Evolutionary conservation across 2,797 vertebrate species (phyloP).

Genomic region (Cheirogaleus major): DNA sequence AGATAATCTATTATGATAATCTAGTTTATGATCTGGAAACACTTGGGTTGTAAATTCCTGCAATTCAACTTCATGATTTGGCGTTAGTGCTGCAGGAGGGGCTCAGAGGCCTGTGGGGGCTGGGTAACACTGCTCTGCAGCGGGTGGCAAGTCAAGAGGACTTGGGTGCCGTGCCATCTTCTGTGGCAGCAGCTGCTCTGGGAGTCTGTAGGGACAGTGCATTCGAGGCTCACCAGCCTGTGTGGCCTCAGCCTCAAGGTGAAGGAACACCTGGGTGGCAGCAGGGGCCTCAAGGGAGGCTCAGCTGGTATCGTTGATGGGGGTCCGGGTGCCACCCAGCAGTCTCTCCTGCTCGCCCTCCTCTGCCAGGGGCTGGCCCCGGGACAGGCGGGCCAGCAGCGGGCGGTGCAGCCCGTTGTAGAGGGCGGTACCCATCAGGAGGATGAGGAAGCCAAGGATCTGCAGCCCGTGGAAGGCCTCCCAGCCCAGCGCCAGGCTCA

Average conservation of each 20-base stretch:
- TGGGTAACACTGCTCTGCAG: background rate
- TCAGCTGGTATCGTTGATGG: conserved; percentile 81
- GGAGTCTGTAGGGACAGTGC: background rate
- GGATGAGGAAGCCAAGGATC: conserved; percentile 93
- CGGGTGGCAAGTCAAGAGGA: background rate
- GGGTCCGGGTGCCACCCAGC: conserved; percentile 56
- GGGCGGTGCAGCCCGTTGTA: conserved; percentile 94
- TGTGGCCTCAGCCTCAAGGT: background rate
- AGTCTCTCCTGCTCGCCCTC: conserved; percentile 75
- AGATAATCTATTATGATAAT: background rate
- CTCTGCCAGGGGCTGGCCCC: background rate
- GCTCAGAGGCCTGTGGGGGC: background rate
- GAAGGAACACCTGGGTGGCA: background rate
- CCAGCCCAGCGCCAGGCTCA: conserved; percentile 94
- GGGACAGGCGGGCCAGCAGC: conserved; percentile 86
- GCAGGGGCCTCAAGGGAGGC: background rate
- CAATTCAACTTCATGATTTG: background rate
- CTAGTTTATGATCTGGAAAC: conserved; percentile 2
- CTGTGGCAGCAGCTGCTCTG: background rate
- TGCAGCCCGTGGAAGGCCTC: conserved; percentile 93
- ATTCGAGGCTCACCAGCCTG: background rate
- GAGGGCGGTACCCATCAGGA: conserved; percentile 90
- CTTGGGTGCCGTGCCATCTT: background rate
- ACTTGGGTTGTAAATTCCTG: background rate
- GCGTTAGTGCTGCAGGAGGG: background rate